These are phyloP conservation scores for Phylloscopus whistleri DNA, from an alignment of 2,113 vertebrate genomes.

Conservation along the genomic window DNA sequence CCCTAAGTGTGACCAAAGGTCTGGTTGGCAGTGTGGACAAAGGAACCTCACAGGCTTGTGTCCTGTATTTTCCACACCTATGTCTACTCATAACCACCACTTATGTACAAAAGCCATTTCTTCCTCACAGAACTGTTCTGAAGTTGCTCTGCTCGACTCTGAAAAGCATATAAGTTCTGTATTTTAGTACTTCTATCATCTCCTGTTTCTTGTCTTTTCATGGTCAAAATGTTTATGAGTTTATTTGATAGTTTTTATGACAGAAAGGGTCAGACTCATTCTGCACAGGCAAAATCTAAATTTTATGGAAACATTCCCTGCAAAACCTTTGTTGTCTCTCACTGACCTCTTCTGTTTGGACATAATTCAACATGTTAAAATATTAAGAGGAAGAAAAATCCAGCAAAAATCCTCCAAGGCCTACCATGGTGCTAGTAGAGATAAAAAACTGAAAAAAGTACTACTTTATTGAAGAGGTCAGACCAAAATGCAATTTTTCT, in stretches of 20 bases:
- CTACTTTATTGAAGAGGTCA: background rate
- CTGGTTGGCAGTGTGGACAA: background rate
- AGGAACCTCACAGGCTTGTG: background rate
- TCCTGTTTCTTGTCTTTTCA: background rate
- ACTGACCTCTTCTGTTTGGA: background rate
- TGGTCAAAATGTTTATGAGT: background rate
- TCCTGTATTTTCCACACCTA: rapidly evolving
- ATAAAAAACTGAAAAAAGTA: background rate
- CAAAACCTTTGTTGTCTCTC: background rate
- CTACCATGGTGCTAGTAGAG: background rate
- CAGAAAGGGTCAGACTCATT: background rate
- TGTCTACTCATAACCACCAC: background rate
- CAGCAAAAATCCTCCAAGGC: background rate
- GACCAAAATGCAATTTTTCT: background rate
- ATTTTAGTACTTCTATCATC: background rate
- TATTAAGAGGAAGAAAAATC: background rate
- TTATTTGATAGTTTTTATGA: background rate
- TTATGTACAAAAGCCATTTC: background rate
- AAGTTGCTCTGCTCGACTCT: background rate
- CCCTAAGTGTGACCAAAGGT: background rate
- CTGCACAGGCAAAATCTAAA: background rate
- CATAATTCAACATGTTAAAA: background rate
- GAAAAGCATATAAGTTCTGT: background rate
- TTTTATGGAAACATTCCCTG: background rate
- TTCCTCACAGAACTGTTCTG: background rate